Percentiles rank a stretch among this genome's conserved stretches.
These are phyloP conservation scores for Xiphorhynchus erythropygius DNA, from an alignment of 2,797 vertebrate genomes.

Conservation along the genomic window DNA sequence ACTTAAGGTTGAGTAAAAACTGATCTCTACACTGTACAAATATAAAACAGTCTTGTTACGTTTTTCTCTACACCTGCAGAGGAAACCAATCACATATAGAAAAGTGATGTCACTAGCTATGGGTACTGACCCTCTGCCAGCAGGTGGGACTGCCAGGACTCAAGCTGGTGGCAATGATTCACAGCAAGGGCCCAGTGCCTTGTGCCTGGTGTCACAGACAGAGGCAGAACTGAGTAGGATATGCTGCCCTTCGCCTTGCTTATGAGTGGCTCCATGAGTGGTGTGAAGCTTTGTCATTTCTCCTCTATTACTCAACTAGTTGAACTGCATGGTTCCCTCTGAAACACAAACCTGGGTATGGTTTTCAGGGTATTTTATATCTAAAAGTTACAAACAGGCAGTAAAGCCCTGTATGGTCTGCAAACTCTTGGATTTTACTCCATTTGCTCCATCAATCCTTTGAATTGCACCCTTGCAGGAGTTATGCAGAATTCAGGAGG, in stretches of 20 bases:
- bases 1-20: background rate
- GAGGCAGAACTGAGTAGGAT: background rate
- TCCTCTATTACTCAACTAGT: background rate
- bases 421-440: background rate
- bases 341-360: background rate
- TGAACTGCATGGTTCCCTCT: background rate
- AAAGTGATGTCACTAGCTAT: background rate
- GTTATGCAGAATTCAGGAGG: background rate
- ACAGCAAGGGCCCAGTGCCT: fast-evolving
- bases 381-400: background rate
- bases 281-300: background rate
- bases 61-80: background rate
- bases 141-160: background rate
- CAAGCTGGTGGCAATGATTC: background rate
- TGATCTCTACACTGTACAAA: background rate
- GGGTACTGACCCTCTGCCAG: background rate
- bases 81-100: background rate
- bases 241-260: background rate
- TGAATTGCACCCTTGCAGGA: background rate
- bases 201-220: background rate
- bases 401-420: background rate
- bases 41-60: background rate
- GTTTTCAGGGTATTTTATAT: background rate
- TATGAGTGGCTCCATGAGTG: background rate
- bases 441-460: background rate